Conservation (phyloP, 2,888 invertebrate species). For the Dusona sp. region DNA sequence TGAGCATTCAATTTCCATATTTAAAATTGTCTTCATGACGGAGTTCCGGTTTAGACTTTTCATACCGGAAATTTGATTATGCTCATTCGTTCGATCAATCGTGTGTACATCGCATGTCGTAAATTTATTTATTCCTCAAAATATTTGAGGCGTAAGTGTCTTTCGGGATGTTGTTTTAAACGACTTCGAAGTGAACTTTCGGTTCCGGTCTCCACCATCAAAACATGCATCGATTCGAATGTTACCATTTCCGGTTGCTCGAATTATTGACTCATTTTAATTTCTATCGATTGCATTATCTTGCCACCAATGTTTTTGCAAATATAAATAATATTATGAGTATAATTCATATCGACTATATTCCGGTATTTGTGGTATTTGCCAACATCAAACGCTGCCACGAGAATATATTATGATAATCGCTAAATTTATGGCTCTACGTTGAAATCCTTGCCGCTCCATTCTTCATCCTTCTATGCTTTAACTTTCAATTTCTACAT, state of each 20-base stretch:
- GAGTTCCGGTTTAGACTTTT: too few species aligned
- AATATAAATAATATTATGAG: neutral
- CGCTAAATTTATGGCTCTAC: neutral
- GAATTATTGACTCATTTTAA: neutral
- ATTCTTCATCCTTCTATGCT: neutral
- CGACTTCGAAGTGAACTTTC: too few species aligned
- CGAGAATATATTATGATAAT: neutral
- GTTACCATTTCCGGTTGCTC: neutral
- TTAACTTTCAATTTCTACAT: conserved; percentile 1
- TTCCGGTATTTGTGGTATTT: neutral
- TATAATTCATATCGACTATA: neutral
- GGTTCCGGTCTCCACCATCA: too few species aligned
- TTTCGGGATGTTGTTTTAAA: too few species aligned
- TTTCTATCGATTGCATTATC: neutral
- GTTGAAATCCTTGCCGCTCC: neutral
- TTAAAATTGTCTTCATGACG: too few species aligned
- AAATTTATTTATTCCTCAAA: too few species aligned
- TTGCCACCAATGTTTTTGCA: neutral
- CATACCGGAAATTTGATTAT: too few species aligned
- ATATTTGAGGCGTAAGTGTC: too few species aligned
- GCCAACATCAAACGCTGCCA: neutral
- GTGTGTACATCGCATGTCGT: too few species aligned
- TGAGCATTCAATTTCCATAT: too few species aligned
- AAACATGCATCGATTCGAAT: too few species aligned
- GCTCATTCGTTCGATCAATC: too few species aligned